A percentile compares a stretch with the other conserved stretches of the same genome.
These are phyloP conservation scores for Apis laboriosa DNA, from an alignment of 1,140 invertebrate species.

Conservation along the genomic window DNA sequence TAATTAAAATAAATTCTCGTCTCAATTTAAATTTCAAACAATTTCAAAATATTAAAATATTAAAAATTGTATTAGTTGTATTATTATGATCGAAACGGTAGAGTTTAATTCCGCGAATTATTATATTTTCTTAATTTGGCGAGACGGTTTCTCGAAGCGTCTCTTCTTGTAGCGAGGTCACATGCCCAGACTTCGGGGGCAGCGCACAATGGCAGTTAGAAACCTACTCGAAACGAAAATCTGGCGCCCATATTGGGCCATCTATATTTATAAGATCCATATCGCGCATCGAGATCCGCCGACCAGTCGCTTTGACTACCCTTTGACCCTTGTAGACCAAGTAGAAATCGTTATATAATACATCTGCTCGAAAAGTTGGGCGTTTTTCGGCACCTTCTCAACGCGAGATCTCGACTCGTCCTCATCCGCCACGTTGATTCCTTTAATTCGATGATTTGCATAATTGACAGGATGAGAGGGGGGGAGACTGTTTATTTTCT, in stretches of 20 bases:
- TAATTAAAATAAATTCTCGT: too few relatives aligned
- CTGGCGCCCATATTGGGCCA: conserved; percentile 64
- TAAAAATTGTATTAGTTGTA: too few relatives aligned
- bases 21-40: too few relatives aligned
- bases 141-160: too few relatives aligned
- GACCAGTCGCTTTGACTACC: conserved; percentile 17
- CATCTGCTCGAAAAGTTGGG: conserved; percentile 49
- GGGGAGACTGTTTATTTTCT: conserved; percentile 1
- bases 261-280: conserved; percentile 75
- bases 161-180: neutral
- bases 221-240: conserved; percentile 15
- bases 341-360: conserved; percentile 55
- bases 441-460: conserved; percentile 42
- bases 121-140: too few relatives aligned
- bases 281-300: conserved; percentile 57
- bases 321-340: conserved; percentile 46
- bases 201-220: neutral
- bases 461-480: conserved; percentile 12
- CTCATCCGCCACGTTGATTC: conserved; percentile 34
- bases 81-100: too few relatives aligned
- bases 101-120: too few relatives aligned
- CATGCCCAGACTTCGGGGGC: neutral
- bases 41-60: too few relatives aligned
- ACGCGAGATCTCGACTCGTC: conserved; percentile 3
- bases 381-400: conserved; percentile 11